Base-by-base conservation (phyloP, 2,113 vertebrate species). In the Albula goreensis region DNA sequence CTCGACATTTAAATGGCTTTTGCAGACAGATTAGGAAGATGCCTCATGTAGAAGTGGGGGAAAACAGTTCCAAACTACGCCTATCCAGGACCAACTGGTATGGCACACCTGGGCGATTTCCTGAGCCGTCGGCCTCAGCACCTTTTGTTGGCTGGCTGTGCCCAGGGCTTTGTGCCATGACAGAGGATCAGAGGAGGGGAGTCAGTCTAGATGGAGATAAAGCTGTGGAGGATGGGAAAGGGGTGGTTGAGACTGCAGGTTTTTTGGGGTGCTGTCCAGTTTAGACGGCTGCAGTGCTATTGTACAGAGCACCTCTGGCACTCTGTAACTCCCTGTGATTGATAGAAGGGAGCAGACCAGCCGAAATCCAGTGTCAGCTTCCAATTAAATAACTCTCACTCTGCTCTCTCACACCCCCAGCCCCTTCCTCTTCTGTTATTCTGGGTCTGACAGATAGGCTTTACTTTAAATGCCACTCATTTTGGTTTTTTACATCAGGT, bases 381-480 rank as follows among this genome's bases (percentile, higher is more conserved):
- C 89, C 93, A 94, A 93, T 94, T 94, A 94, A 94, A 93, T 93
- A 94, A 93, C 92, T 94, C 92, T 93, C 93, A 91, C 87, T 52
- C 92, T 89, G 88, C 89, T 86, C 53, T 87, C 80, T 3, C 86
- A 53, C 90, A 80, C 78, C 48, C 78, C 60, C 4, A 19, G 74
- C 66, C 83, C 48, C 80, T 89, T 74, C 83, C 53, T 88, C 83
- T 87, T 85, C 90, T 93, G 91, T 89, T 93, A 87, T 95, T 91
- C 92, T 91, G 89, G 82, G 74, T 86, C 81, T 94, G 91, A 91
- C 94, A 94, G 94, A 94, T 91, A 94, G 93, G 93, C 92, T 94
- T 93, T 93, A 94, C 93, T 95, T 94, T 93, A 91, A 93, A 84
- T 94, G 92, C 90, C 90, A 92, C 93, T 92, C 92, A 92, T 90